Evolutionary conservation across 2,113 vertebrate genomes (phyloP), one percentile per base, ranked within the genome.

Genomic region (Anhinga rufa): DNA sequence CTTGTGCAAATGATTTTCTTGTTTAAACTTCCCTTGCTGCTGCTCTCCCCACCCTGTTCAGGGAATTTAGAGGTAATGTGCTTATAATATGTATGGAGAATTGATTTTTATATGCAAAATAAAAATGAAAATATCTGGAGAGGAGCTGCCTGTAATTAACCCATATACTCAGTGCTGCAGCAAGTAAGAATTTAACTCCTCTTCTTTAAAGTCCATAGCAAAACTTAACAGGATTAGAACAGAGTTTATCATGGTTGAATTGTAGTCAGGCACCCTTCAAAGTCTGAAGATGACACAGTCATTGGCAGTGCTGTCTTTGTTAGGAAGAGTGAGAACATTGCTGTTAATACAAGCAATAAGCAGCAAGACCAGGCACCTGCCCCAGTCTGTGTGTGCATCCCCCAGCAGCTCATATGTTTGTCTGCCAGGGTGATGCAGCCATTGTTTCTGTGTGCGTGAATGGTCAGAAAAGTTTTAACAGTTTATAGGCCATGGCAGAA

Each of bases 371-470:
- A 46, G 81, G 21, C 10, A 3, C 49, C 26, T 32, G 15, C 7
- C 74, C 60, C 2, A 4, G 4, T n/a, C 75, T 48, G 46, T 22
- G 28, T 31, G 9, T 31, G 38, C 52, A 4, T 29, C 28, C 68
- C 31, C 9, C 11, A 11, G 71, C 25, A 58, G 60, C 46, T 66
- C 32, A 0, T 1, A 1, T 21, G 32, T 17, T 46, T 62, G 13
- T 52, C n/a, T 80, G 46, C 38, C 55, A 71, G 57, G 8, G 54
- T 28, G 88, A 51, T 31, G 54, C 2, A 1, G 31, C 51, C 25
- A 9, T 15, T 0, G 0, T 17, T 74, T 22, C 54, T 32, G 5
- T 18, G 22, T 7, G 7, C 2, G 1, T 15, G 29, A 48, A 28
- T 17, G 36, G 20, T 17, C 88, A 71, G 40, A 14, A 84, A 65